phyloP scores from a whole-genome alignment of 1,140 invertebrate genomes.

The Pseudoatta argentina region DNA sequence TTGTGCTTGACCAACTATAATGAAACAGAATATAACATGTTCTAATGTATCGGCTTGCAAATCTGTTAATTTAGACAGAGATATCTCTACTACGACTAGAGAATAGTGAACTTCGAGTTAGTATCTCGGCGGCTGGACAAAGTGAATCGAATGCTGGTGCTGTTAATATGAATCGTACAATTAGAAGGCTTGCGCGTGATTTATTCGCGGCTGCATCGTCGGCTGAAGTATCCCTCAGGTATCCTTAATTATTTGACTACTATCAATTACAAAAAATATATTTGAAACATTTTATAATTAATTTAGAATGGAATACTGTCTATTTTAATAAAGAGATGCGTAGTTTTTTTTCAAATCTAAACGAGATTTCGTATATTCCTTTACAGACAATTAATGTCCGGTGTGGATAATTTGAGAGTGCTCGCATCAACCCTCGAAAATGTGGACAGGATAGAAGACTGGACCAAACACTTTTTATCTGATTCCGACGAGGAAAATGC shows the following conservation, averaged over 20 bases:
- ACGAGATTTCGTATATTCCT: constrained; percentile 15
- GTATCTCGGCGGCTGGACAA: constrained; percentile 77
- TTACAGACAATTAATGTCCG: constrained; percentile 89
- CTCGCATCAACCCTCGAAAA: constrained; percentile 88
- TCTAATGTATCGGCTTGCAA: neutral
- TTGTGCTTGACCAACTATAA: neutral
- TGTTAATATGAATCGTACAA: constrained; percentile 76
- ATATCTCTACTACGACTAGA: constrained; percentile 85
- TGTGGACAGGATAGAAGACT: constrained; percentile 87
- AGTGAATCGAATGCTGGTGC: constrained; percentile 70
- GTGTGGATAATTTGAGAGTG: constrained; percentile 89
- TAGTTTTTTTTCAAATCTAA: neutral
- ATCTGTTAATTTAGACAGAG: constrained; percentile 81
- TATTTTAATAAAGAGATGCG: neutral
- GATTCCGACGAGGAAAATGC: constrained; percentile 86
- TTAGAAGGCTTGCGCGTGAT: constrained; percentile 86
- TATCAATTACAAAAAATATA: neutral
- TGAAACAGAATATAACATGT: neutral
- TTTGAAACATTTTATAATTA: neutral
- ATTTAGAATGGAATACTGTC: neutral
- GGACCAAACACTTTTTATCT: constrained; percentile 86
- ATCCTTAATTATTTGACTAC: constrained; percentile 1
- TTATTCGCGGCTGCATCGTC: constrained; percentile 88
- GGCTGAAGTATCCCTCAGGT: constrained; percentile 90
- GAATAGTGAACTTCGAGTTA: constrained; percentile 82